Conservation (phyloP, 2,113 vertebrate genomes). For the Promerops cafer region DNA sequence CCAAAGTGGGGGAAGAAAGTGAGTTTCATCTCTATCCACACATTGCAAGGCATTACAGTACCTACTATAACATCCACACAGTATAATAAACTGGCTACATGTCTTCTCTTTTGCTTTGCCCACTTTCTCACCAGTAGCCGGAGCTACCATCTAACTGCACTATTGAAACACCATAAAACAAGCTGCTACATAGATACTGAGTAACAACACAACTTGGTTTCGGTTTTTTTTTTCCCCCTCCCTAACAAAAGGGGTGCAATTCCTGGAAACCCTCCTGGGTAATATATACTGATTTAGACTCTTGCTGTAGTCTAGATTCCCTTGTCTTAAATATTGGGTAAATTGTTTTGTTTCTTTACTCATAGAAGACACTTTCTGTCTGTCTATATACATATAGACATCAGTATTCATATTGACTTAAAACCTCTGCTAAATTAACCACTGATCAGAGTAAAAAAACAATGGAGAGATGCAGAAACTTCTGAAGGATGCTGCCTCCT, state of each 20-base stretch:
- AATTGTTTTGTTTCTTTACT: not conserved
- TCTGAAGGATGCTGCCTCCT: not conserved
- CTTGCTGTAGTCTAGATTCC: not conserved
- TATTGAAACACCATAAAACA: not conserved
- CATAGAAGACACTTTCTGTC: not conserved
- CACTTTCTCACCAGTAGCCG: not conserved
- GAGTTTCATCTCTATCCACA: not conserved
- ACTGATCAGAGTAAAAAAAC: not conserved
- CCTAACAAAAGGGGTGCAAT: not conserved
- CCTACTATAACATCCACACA: not conserved
- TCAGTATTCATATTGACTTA: not conserved
- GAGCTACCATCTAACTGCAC: not conserved
- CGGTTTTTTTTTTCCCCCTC: fast-evolving
- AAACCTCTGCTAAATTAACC: not conserved
- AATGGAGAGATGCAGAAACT: not conserved
- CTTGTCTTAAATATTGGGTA: not conserved
- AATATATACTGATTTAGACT: not conserved
- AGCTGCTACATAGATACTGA: not conserved
- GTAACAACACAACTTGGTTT: not conserved
- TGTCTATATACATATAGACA: not conserved
- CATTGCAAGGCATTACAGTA: not conserved
- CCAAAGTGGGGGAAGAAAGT: fast-evolving
- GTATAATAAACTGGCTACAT: fast-evolving
- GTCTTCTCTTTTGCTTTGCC: not conserved
- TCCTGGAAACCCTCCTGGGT: not conserved